Base-by-base conservation (phyloP, 2,113 vertebrate genomes). In the Platycercus adscitus region DNA sequence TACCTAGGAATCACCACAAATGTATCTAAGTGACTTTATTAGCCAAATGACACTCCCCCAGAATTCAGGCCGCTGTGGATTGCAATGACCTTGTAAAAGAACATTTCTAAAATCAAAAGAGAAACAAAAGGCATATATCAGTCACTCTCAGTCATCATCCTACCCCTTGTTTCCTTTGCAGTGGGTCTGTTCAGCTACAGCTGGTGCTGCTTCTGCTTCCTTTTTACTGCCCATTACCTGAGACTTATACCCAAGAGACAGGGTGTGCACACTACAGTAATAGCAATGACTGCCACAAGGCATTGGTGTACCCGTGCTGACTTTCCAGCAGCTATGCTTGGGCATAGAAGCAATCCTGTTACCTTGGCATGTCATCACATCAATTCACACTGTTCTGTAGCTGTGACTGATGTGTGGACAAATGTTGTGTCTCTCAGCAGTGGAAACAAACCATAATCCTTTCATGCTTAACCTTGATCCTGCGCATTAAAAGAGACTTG, bases 401-500 rank as follows among this genome's bases (percentile, higher is more conserved):
- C 69, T 58, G 37, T 4, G 0, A 28, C 69, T 13, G 31, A 26
- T 17, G 29, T 1, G 0, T 28, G n/a, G 37, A 41, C 37, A 70
- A 89, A 81, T 13, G 37, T 43, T 12, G 15, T 9, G n/a, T 43
- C 44, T 52, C 52, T 35, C 56, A 31, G 81, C 44, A 44, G 39
- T 73, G 76, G 79, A 68, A 91, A 88, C 9, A 72, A 82, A 44
- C 66, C 50, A 35, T 37, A 83, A 55, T 43, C 52, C n/a, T 43
- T 86, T 79, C 50, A 70, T 0, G 3, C 28, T 55, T 56, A 71
- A 33, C 61, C 58, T 89, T 63, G 43, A 63, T 46, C 56, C 63
- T 76, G 35, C 14, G n/a, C 63, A 47, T 89, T 83, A 43, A 93
- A 82, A 77, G 35, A 64, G 63, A 70, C 56, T 68, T 31, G 17